These are phyloP conservation scores for Calameuta pallipes DNA, from an alignment of 2,888 invertebrate species.

Conservation along the genomic window DNA sequence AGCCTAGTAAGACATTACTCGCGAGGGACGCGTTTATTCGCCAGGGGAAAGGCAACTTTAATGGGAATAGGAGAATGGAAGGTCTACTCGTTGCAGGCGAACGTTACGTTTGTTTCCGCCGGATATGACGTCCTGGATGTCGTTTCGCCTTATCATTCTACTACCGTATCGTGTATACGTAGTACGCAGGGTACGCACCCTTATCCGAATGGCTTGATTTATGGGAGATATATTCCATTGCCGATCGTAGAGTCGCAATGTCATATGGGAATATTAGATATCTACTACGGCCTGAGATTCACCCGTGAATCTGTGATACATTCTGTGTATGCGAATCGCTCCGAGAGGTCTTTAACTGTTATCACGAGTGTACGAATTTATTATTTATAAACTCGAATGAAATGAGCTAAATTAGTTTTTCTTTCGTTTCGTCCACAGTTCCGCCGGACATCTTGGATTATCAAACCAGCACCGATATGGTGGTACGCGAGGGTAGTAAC, in stretches of 20 bases:
- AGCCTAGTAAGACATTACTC: slow-evolving; percentile 49
- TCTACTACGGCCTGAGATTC: neutral
- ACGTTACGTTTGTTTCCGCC: slow-evolving; percentile 38
- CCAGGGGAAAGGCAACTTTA: slow-evolving; percentile 8
- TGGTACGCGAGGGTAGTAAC: slow-evolving; percentile 86
- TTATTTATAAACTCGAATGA: neutral
- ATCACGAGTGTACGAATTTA: neutral
- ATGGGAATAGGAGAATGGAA: slow-evolving; percentile 16
- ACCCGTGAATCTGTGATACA: neutral
- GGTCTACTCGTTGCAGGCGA: slow-evolving; percentile 13
- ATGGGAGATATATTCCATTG: slow-evolving; percentile 31
- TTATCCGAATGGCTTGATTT: slow-evolving; percentile 37
- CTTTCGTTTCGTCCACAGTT: slow-evolving; percentile 67
- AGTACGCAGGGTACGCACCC: neutral
- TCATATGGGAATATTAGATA: neutral
- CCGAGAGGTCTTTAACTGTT: neutral
- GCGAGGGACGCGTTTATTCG: slow-evolving; percentile 50
- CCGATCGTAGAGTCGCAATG: neutral
- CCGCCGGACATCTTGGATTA: slow-evolving; percentile 89
- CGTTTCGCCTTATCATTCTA: slow-evolving; percentile 48
- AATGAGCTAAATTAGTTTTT: neutral
- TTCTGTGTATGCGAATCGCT: neutral
- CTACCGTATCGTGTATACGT: neutral
- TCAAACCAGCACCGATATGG: slow-evolving; percentile 86
- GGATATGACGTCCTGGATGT: slow-evolving; percentile 45